Evolutionary conservation across 2,113 vertebrate genomes (phyloP).

Genomic region (Rhineura floridana): DNA sequence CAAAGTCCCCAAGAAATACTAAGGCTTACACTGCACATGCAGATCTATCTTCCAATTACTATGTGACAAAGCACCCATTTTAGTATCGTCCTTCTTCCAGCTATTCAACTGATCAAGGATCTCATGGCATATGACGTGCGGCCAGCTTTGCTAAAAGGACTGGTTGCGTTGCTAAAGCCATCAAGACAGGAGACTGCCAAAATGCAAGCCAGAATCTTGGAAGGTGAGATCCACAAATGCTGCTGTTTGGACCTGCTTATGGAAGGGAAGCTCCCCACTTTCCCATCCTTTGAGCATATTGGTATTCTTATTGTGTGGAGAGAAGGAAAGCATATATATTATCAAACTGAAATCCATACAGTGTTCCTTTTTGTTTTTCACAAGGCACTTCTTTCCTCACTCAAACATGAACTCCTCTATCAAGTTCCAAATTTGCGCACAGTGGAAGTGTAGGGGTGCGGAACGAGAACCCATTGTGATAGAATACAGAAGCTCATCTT

Average conservation of each 20-base stretch:
- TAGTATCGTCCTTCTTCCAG: constrained; percentile 54
- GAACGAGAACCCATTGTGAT: background rate
- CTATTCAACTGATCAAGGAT: constrained; percentile 77
- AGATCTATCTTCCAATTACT: too few species aligned
- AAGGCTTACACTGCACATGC: background rate
- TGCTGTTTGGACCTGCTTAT: background rate
- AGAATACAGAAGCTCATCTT: background rate
- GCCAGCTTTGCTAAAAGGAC: constrained; percentile 71
- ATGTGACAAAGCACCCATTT: background rate
- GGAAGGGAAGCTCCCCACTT: background rate
- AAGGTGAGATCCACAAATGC: constrained; percentile 43
- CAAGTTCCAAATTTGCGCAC: background rate
- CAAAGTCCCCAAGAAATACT: background rate
- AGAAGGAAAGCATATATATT: background rate
- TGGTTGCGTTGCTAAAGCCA: constrained; percentile 78
- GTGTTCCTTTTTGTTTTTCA: background rate
- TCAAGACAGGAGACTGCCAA: constrained; percentile 34
- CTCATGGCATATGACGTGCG: constrained; percentile 74
- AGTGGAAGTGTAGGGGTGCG: background rate
- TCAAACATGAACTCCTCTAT: background rate
- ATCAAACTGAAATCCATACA: background rate
- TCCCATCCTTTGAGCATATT: background rate
- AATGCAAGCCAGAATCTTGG: constrained; percentile 20
- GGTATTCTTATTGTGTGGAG: background rate
- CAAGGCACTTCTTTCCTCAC: background rate